Conservation (phyloP, 2,113 vertebrate species). For the Martes martes region DNA sequence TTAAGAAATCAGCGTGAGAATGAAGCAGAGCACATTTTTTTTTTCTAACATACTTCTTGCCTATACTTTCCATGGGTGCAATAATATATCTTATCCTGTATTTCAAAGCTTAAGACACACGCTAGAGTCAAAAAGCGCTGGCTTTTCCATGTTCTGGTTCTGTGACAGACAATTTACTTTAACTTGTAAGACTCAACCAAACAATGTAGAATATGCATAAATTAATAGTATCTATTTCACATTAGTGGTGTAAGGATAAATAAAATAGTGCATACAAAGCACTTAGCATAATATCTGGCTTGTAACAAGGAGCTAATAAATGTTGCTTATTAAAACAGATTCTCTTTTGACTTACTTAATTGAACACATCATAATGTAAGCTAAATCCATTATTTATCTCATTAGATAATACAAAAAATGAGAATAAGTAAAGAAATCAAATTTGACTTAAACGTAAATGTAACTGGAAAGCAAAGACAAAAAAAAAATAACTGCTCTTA, state of each 20-base stretch:
- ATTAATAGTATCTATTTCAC: not conserved
- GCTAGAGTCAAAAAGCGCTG: not conserved
- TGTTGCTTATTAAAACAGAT: slow-evolving; percentile 5
- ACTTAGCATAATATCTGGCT: not conserved
- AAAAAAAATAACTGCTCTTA: not conserved
- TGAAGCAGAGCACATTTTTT: not conserved
- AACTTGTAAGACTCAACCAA: not conserved
- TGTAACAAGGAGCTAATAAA: not conserved
- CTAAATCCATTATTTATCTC: not conserved
- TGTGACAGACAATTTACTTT: not conserved
- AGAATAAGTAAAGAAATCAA: not conserved
- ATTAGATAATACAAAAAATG: not conserved
- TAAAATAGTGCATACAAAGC: not conserved
- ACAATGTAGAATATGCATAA: not conserved
- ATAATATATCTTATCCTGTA: not conserved
- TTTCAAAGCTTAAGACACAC: not conserved
- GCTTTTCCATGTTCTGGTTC: not conserved
- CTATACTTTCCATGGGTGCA: not conserved
- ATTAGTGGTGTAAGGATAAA: not conserved
- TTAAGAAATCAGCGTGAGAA: not conserved
- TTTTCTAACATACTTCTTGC: not conserved
- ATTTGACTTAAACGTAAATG: not conserved
- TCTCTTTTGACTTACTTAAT: not conserved
- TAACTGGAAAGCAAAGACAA: not conserved
- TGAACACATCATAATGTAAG: not conserved